A percentile compares a stretch with the other conserved stretches of the same genome.
Evolutionary conservation across 2,797 vertebrate genomes (phyloP).

Genomic region (Garrulus glandarius): DNA sequence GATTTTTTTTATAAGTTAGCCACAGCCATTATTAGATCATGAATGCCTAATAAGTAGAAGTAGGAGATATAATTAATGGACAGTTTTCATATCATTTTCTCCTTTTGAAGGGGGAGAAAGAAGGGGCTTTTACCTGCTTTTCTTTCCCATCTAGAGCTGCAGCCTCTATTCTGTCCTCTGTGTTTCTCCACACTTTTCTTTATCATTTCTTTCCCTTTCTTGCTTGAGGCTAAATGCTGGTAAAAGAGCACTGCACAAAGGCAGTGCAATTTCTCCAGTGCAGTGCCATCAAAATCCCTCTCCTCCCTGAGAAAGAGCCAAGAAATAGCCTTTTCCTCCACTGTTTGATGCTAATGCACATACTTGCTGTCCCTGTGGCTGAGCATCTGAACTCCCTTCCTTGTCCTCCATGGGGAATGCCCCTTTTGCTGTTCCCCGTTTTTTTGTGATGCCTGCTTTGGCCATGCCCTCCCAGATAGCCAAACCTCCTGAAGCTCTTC

Average conservation of each 20-base stretch:
- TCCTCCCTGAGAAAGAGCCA: not conserved
- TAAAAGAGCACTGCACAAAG: not conserved
- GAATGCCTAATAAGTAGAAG: conserved; percentile 59
- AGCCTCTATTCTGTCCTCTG: not conserved
- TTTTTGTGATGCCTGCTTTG: accelerated
- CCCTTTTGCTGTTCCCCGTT: not conserved
- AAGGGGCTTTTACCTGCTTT: not conserved
- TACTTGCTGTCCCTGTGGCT: accelerated
- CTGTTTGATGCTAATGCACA: accelerated
- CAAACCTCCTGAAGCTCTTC: not conserved
- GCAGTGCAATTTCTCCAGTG: not conserved
- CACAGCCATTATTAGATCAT: conserved; percentile 71
- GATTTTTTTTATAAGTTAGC: conserved; percentile 69
- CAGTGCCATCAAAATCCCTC: not conserved
- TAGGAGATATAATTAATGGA: conserved; percentile 45
- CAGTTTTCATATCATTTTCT: conserved; percentile 26
- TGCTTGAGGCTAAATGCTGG: not conserved
- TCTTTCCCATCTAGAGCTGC: not conserved
- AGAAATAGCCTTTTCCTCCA: not conserved
- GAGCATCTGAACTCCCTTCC: not conserved
- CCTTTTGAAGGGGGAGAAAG: not conserved
- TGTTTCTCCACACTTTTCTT: not conserved
- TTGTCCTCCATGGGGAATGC: accelerated
- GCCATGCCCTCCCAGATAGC: not conserved
- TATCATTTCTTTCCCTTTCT: not conserved